Percentiles rank a stretch among this genome's conserved stretches.
Conservation (phyloP, 2,797 vertebrate genomes). For the Lepus oiostolus region DNA sequence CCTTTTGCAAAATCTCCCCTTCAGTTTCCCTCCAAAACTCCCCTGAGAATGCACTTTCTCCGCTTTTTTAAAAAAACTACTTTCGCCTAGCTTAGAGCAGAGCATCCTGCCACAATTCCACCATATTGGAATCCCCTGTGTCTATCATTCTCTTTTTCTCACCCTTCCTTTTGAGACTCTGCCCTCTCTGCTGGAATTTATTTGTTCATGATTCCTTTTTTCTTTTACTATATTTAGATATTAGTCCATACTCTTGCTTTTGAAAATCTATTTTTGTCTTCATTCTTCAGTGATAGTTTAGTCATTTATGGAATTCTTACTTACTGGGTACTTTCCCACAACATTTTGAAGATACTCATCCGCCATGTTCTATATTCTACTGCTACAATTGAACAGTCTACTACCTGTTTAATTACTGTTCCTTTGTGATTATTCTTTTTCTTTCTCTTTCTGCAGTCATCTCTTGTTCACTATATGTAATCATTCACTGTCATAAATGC, state of each 20-base stretch:
- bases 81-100: no score
- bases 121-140: no score
- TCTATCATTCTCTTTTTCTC: background rate
- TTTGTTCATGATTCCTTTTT: background rate
- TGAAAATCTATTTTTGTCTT: constrained; percentile 22
- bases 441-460: background rate
- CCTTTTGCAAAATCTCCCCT: no score
- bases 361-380: background rate
- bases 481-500: background rate
- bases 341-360: background rate
- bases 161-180: background rate
- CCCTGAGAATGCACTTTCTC: no score
- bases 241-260: background rate
- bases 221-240: background rate
- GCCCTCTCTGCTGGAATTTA: background rate
- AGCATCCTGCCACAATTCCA: no score
- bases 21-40: no score
- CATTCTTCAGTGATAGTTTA: background rate
- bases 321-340: background rate
- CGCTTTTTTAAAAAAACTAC: no score
- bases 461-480: background rate
- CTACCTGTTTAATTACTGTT: background rate
- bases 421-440: constrained; percentile 19
- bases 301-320: background rate
- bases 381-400: background rate